Evolutionary conservation across 2,113 vertebrate genomes (phyloP), one percentile per base, ranked within the genome.

Genomic region (Elgaria multicarinata): DNA sequence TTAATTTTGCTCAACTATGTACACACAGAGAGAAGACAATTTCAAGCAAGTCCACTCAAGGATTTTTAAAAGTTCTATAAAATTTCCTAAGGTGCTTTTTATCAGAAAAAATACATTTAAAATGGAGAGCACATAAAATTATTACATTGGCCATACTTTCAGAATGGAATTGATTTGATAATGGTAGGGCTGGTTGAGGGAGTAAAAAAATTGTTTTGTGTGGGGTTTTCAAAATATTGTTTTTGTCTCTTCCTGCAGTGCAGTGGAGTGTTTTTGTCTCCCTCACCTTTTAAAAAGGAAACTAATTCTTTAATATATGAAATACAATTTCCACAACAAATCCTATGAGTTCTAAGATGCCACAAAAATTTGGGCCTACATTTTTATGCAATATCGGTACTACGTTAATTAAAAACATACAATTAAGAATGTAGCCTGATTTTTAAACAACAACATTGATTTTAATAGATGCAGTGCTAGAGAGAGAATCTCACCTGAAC

Each of bases 241-340:
- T 69, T n/a, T 69, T 86, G 62, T 28, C 0, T 14, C 9, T 1
- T 4, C 3, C 3, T 0, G 0, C 1, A 85, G 66, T 76, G 26
- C 7, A n/a, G 18, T 33, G 6, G 82, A 92, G 2, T 50, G 10
- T 58, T 66, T 84, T 84, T 83, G 7, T 90, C 8, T 83, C 50
- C 16, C 55, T 14, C 28, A 1, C 9, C 91, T 10, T 85, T 64
- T 20, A 0, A 79, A 88, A 88, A 77, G 72, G 74, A 88, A 71
- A 71, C 8, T 79, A 90, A 86, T 85, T n/a, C 3, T 33, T 28
- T 71, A 33, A 12, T 53, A 75, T 90, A 2, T 0, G 1, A 69
- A 74, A 39, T 84, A 36, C 22, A 2, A 80, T 64, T 0, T 36
- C 14, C 44, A 81, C 3, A 84, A 18, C 22, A 75, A 66, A 85